Evolutionary conservation across 1,140 invertebrate genomes (phyloP), one percentile per base, ranked within the genome.

Genomic region (Linepithema humile): DNA sequence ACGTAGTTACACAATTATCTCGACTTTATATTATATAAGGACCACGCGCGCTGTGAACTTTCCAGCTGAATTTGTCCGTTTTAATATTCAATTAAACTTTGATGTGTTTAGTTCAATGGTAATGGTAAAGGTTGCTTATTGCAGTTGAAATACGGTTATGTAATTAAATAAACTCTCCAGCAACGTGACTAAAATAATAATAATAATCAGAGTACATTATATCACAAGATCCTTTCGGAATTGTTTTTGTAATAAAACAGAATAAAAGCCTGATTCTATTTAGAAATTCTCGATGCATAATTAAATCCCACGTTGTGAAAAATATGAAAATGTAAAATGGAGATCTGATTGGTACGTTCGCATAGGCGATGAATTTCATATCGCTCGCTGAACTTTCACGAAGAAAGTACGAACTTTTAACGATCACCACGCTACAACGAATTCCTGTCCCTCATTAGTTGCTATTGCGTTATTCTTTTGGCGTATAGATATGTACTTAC

Each of bases 11-110:
- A 64, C 4, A 65, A 65, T 65, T 64, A 57, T 29, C 35, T 57
- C 9, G 32, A 3, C 12, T 72, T 40, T 72, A 45, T 12, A 45
- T 45, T 45, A 50, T 15, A 17, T 23, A 67, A 23, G 12, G 20
- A 48, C 7, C 15, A 0, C 9, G 6, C 5, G 15, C 45, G 32
- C 9, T 40, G 7, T 23, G 5, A 78, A 78, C 23, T 1, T 29
- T 15, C 1, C 23, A 35, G 20, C 35, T 82, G 50, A 57, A 75
- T 23, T 74, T 75, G 32, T 35, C 17, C 6, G 32, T 40, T 15
- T 75, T 62, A 73, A 26, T 73, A 23, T 23, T 7, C n/a, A 62
- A 32, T 87, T 75, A 43, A 86, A 59, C 6, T 40, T 40, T 43
- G 45, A 48, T 17, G 32, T 9, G 17, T 0, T 43, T 70, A 67